Percentiles rank a stretch among this genome's conserved stretches.
Conservation (phyloP, 2,888 invertebrate genomes). For the Clusia tigrina region DNA sequence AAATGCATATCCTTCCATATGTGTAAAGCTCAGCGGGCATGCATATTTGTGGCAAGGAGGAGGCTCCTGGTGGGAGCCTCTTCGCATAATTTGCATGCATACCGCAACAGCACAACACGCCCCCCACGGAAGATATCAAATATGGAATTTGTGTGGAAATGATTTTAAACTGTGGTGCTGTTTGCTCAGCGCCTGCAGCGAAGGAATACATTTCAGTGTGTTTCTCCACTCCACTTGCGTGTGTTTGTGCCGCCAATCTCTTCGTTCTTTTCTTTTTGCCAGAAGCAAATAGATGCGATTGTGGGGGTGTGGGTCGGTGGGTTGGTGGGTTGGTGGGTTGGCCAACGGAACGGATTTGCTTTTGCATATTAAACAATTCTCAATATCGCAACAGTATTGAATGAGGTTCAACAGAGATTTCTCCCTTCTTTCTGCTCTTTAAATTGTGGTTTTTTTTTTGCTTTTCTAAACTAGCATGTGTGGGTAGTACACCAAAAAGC, state of each 20-base stretch:
- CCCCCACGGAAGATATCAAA: conserved; percentile 14
- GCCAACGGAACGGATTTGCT: conserved; percentile 47
- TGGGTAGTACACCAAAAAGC: too few relatives aligned
- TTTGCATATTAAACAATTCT: conserved; percentile 56
- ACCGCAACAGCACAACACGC: not conserved
- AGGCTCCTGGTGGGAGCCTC: too few relatives aligned
- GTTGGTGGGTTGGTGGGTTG: too few relatives aligned
- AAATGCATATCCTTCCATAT: conserved; percentile 53
- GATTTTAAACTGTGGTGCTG: conserved; percentile 13
- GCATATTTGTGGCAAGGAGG: conserved; percentile 2
- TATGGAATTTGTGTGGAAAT: conserved; percentile 20
- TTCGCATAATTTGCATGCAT: not conserved
- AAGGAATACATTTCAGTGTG: not conserved
- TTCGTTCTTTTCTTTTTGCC: not conserved
- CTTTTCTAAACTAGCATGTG: too few relatives aligned
- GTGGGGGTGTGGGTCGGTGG: too few relatives aligned
- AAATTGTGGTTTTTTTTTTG: too few relatives aligned
- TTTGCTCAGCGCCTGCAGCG: not conserved
- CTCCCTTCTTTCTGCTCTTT: not conserved
- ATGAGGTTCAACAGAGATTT: not conserved
- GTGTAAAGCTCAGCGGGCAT: conserved; percentile 28
- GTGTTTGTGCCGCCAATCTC: not conserved
- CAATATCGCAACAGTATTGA: conserved; percentile 37
- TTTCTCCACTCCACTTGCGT: too few relatives aligned
- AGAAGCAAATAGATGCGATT: not conserved